Conservation (phyloP, 1,140 invertebrate genomes). For the Scaptomyza hsui region DNA sequence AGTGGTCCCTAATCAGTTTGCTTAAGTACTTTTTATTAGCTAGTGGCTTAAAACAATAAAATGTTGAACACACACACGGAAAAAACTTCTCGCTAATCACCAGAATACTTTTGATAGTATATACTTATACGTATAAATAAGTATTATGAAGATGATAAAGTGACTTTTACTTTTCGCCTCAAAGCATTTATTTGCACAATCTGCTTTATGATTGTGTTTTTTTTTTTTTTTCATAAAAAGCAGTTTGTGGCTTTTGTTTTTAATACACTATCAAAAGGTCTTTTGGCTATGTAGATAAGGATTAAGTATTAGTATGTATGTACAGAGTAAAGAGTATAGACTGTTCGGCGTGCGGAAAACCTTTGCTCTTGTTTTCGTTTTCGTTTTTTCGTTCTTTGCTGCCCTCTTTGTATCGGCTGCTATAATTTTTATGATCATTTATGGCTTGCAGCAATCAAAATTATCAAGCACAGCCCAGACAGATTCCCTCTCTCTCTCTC, state of each 20-base stretch:
- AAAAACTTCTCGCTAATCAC: neutral
- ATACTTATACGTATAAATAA: no score
- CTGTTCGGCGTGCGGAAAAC: neutral
- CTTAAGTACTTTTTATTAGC: neutral
- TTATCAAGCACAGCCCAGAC: conserved; percentile 61
- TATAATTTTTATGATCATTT: conserved; percentile 83
- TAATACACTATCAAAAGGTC: no score
- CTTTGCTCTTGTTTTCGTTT: conserved; percentile 19
- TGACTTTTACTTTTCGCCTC: conserved; percentile 60
- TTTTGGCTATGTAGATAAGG: no score
- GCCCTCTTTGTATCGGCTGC: conserved; percentile 63
- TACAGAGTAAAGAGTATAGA: neutral
- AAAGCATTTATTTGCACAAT: conserved; percentile 54
- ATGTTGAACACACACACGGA: neutral
- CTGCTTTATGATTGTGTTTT: conserved; percentile 49
- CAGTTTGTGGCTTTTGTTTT: conserved; percentile 23
- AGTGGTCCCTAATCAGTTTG: no score
- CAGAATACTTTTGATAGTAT: neutral
- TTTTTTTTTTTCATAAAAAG: neutral
- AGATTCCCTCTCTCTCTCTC: neutral
- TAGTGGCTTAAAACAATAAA: neutral
- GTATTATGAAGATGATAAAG: conserved; percentile 51
- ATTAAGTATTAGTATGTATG: no score
- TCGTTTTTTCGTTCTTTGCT: conserved; percentile 20
- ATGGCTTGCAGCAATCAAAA: conserved; percentile 80